Conservation (phyloP, 2,888 invertebrate species). For the Apoda limacodes region DNA sequence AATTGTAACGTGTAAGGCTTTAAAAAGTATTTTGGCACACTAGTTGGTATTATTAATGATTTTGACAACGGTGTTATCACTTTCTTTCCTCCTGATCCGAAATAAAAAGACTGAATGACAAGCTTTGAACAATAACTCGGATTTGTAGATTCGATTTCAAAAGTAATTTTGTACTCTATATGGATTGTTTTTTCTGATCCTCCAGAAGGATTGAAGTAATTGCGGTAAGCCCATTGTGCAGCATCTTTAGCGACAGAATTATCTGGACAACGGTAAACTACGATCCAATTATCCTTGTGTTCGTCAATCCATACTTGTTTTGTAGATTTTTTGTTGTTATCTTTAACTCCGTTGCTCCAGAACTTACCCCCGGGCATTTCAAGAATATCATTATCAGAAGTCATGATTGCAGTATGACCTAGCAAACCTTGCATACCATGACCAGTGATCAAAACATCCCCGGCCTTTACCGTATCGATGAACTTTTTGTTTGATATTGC, state of each 20-base stretch:
- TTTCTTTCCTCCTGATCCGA: constrained; percentile 30
- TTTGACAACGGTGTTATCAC: constrained; percentile 29
- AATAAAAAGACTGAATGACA: constrained; percentile 38
- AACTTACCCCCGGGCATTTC: constrained; percentile 38
- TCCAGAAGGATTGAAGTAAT: constrained; percentile 31
- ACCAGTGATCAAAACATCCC: constrained; percentile 35
- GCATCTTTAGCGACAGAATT: constrained; percentile 26
- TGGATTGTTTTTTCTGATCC: constrained; percentile 32
- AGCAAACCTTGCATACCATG: constrained; percentile 30
- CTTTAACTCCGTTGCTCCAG: constrained; percentile 27
- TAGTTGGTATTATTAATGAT: constrained; percentile 28
- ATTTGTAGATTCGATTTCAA: constrained; percentile 27
- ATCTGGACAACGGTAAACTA: constrained; percentile 34
- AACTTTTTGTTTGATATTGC: constrained; percentile 37
- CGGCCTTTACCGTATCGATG: constrained; percentile 34
- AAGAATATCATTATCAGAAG: constrained; percentile 33
- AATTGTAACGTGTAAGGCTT: too few species aligned
- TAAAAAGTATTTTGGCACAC: constrained; percentile 35
- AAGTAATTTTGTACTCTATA: constrained; percentile 30
- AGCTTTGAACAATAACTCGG: constrained; percentile 45
- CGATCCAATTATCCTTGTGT: constrained; percentile 36
- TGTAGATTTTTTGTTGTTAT: constrained; percentile 34
- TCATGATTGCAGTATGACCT: constrained; percentile 42
- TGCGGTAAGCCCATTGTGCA: constrained; percentile 36
- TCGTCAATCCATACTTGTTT: constrained; percentile 36